Base-by-base conservation (phyloP, 2,113 vertebrate species). In the Perca flavescens region DNA sequence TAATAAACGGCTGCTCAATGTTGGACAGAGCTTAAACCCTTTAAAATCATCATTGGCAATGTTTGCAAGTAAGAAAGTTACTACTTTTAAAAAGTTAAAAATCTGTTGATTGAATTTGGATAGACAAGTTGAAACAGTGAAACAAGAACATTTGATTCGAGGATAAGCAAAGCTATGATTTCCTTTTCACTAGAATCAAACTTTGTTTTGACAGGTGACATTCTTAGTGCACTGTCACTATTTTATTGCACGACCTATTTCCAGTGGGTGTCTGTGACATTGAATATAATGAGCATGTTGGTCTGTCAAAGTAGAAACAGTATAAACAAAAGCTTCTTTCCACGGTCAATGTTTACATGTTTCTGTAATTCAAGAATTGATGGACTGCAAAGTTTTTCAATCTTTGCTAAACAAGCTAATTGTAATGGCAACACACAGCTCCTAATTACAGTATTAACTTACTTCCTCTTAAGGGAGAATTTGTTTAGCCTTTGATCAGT, bases 321-420 rank as follows among this genome's bases (percentile, higher is more conserved):
- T 36, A 36, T 22, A 68, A 74, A 49, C 6, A 47, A n/a, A 63
- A 71, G n/a, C 1, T 50, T 14, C 9, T 50, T 80, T 60, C 17
- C 50, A 25, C 53, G 28, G 22, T 82, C 54, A 17, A n/a, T 77
- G 82, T 85, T 88, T 80, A 85, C 82, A 74, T 60, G 80, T 72
- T 65, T 78, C 34, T 68, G n/a, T n/a, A 52, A 77, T 62, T 61
- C 13, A 75, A 25, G 7, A 28, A 70, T 47, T 21, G 1, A 50
- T 25, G 28, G 34, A 16, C 16, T 40, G 21, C 40, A 43, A n/a
- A 21, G 31, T 54, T 47, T 53, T 73, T 47, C 10, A n/a, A 4
- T 73, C 17, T 77, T 76, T 82, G 25, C 70, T 28, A 25, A 86
- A 72, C 11, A 36, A 10, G 17, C 70, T 43, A 3, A 53, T 74